These are phyloP conservation scores for Macrotrachela quadricornifera DNA, from an alignment of 1,140 invertebrate genomes.

Conservation along the genomic window DNA sequence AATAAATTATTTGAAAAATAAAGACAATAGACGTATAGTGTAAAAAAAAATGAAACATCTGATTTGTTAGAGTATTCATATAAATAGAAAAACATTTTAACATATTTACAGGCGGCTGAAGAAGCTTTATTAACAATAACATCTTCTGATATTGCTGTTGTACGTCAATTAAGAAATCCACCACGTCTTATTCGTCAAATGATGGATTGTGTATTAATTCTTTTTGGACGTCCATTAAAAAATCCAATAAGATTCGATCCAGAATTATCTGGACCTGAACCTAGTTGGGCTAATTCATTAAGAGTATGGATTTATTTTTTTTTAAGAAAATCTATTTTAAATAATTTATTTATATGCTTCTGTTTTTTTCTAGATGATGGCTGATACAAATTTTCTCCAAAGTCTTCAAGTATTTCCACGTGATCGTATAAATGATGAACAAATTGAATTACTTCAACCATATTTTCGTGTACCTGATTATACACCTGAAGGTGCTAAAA, in stretches of 20 bases:
- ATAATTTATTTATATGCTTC: background rate
- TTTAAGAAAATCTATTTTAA: background rate
- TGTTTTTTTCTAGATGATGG: conserved; percentile 55
- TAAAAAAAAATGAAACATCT: too few species aligned
- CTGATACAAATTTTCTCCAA: conserved; percentile 72
- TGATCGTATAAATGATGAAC: conserved; percentile 88
- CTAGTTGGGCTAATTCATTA: conserved; percentile 80
- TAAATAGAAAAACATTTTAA: too few species aligned
- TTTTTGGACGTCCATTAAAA: conserved; percentile 67
- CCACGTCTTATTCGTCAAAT: conserved; percentile 90
- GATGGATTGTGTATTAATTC: conserved; percentile 80
- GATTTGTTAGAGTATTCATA: too few species aligned
- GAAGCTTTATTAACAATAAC: conserved; percentile 84
- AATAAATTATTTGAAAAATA: too few species aligned
- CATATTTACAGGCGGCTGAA: conserved; percentile 55
- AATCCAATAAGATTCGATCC: conserved; percentile 51
- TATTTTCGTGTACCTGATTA: conserved; percentile 60
- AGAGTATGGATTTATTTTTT: conserved; percentile 46
- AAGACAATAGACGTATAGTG: too few species aligned
- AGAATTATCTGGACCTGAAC: conserved; percentile 49
- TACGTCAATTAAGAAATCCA: conserved; percentile 71
- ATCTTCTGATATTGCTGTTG: conserved; percentile 82
- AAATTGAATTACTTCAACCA: conserved; percentile 68
- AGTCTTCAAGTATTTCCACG: conserved; percentile 82
- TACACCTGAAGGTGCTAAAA: conserved; percentile 22